These are phyloP conservation scores for Simalia tracyae DNA, from an alignment of 2,797 vertebrate genomes.

Conservation along the genomic window DNA sequence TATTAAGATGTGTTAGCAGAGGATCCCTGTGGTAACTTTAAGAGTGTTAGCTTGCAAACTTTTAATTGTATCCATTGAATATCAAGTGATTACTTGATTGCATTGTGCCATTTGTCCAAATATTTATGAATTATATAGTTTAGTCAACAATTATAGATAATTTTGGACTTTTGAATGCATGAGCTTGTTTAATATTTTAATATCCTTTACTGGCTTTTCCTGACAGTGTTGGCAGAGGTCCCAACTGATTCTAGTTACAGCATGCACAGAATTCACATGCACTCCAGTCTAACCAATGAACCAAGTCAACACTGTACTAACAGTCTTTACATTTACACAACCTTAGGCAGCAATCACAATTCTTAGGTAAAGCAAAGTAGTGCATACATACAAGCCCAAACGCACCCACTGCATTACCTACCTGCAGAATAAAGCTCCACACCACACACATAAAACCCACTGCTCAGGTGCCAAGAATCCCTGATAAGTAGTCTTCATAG, in stretches of 20 bases:
- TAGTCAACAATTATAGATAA: neutral
- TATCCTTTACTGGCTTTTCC: neutral
- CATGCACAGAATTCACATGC: neutral
- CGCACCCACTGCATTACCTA: neutral
- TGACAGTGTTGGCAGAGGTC: neutral
- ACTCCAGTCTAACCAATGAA: neutral
- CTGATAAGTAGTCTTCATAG: neutral
- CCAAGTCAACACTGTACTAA: neutral
- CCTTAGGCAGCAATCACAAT: neutral
- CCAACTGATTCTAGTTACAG: neutral
- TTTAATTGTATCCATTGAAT: neutral
- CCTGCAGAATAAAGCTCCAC: neutral
- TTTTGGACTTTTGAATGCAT: neutral
- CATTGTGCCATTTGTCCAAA: neutral
- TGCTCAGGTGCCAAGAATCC: neutral
- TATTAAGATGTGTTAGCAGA: neutral
- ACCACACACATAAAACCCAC: neutral
- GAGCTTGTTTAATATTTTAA: too few relatives aligned
- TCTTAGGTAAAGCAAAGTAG: neutral
- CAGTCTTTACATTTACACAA: neutral
- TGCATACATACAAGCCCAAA: neutral
- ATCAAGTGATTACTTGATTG: neutral
- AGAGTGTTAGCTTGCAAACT: neutral
- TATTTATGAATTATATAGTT: neutral
- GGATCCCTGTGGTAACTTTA: neutral